A percentile compares a stretch with the other conserved stretches of the same genome.
These are phyloP conservation scores for Psammodynastes pulverulentus DNA, from an alignment of 2,113 vertebrate species.

Conservation along the genomic window DNA sequence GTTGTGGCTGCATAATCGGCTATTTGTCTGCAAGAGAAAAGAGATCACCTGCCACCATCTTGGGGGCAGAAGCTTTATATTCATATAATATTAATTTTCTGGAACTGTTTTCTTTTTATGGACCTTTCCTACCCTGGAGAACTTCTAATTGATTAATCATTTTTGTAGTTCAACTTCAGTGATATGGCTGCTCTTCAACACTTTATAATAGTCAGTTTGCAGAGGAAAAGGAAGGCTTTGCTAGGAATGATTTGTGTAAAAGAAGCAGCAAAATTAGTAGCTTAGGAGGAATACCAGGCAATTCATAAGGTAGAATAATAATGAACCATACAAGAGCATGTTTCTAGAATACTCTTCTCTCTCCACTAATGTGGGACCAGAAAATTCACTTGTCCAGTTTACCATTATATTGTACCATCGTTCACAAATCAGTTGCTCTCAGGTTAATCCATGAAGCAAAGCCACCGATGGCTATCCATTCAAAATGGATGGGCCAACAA, in stretches of 20 bases:
- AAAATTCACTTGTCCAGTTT: neutral
- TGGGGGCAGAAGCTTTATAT: neutral
- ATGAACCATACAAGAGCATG: neutral
- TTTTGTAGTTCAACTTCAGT: neutral
- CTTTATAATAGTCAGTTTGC: neutral
- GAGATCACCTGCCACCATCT: neutral
- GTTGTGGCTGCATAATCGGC: neutral
- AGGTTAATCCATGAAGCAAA: neutral
- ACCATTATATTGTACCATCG: neutral
- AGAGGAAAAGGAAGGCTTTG: neutral
- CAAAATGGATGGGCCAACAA: neutral
- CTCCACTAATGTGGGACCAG: neutral
- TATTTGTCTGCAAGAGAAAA: neutral
- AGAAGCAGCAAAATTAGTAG: neutral
- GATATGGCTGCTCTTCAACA: neutral
- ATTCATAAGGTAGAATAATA: neutral
- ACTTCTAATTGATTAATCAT: neutral
- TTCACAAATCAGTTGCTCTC: neutral
- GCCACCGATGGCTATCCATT: neutral
- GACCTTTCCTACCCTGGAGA: neutral
- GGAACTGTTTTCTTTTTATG: neutral
- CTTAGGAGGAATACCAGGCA: neutral
- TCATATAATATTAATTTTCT: neutral
- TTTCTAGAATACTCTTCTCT: fast-evolving
- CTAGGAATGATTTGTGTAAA: neutral